Conservation (phyloP, 2,113 vertebrate genomes). For the Apteryx owenii region DNA sequence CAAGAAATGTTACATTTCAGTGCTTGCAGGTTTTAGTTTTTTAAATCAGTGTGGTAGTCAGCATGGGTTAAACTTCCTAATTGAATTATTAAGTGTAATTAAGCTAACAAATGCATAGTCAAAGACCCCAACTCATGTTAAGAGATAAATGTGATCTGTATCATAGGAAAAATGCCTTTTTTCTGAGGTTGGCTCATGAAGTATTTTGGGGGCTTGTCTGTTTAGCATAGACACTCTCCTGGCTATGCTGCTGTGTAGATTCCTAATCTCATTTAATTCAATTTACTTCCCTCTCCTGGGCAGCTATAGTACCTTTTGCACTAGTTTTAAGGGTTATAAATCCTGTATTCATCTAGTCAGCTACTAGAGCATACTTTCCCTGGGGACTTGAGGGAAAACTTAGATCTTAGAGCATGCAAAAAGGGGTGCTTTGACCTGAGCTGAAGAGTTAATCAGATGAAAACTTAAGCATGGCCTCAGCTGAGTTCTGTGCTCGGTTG, state of each 20-base stretch:
- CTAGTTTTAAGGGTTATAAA: neutral
- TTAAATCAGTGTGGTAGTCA: neutral
- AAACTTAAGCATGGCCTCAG: neutral
- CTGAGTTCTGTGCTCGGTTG: neutral
- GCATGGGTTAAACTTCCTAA: neutral
- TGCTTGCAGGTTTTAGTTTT: neutral
- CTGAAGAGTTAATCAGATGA: constrained; percentile 58
- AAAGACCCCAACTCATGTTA: neutral
- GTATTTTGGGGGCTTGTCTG: neutral
- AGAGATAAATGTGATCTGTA: neutral
- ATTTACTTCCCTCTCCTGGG: constrained; percentile 15
- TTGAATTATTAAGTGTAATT: neutral
- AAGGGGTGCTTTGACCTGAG: neutral
- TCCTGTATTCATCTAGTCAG: neutral
- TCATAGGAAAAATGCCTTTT: neutral
- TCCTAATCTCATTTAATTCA: constrained; percentile 16
- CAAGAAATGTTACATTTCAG: neutral
- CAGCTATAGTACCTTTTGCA: constrained; percentile 5
- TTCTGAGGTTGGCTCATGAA: neutral
- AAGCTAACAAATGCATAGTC: neutral
- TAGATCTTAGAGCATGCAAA: neutral
- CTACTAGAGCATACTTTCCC: neutral
- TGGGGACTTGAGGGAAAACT: neutral
- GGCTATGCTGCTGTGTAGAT: neutral
- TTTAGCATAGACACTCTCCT: neutral